A percentile compares a stretch with the other conserved stretches of the same genome.
Conservation (phyloP, 1,140 invertebrate genomes). For the Dicyema japonicum region DNA sequence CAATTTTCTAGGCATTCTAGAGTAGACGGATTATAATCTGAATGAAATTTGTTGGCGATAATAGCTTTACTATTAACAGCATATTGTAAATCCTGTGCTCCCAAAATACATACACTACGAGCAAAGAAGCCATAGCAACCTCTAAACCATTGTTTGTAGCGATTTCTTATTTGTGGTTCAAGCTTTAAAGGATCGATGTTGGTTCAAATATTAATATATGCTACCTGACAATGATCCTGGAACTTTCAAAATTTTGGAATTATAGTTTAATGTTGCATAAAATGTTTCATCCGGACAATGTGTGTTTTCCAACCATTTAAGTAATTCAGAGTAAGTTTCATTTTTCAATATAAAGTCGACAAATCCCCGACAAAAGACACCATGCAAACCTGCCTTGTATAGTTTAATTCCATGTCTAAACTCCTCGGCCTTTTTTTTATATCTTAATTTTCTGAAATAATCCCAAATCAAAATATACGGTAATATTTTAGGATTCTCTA, state of each 20-base stretch:
- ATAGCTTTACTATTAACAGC: constrained; percentile 7
- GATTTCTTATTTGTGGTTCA: neutral
- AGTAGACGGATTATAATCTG: constrained; percentile 7
- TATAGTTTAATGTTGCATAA: constrained; percentile 6
- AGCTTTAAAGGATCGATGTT: too few species aligned
- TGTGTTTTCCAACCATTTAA: constrained; percentile 1
- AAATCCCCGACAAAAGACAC: constrained; percentile 1
- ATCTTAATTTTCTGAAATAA: too few species aligned
- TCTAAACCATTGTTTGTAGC: constrained; percentile 3
- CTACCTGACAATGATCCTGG: constrained; percentile 5
- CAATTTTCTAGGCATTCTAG: constrained; percentile 12
- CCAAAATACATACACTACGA: constrained; percentile 9
- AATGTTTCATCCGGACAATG: constrained; percentile 6
- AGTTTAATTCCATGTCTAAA: too few species aligned
- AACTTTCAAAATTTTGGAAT: constrained; percentile 3
- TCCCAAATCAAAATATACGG: too few species aligned
- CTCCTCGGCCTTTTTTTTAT: too few species aligned
- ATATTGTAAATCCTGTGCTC: constrained; percentile 8
- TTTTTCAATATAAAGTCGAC: constrained; percentile 4
- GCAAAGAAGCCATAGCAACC: constrained; percentile 2
- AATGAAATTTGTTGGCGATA: constrained; percentile 14
- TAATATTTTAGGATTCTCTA: too few species aligned
- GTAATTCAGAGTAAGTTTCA: neutral
- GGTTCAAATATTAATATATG: neutral
- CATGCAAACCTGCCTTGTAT: too few species aligned